These are phyloP conservation scores for Rhinoptilus africanus DNA, from an alignment of 2,113 vertebrate species.

Conservation along the genomic window DNA sequence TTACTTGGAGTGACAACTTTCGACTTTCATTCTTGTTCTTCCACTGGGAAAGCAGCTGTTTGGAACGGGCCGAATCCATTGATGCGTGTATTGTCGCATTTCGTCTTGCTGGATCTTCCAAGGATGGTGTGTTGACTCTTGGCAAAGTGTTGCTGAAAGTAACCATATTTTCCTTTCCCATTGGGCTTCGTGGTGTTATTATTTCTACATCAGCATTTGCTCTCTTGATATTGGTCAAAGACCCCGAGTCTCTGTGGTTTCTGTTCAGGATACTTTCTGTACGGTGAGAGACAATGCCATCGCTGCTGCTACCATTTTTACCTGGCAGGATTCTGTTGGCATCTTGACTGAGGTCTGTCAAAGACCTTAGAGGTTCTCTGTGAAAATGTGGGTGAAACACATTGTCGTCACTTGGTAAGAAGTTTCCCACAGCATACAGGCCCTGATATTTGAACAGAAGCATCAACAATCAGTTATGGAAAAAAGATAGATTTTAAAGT, in stretches of 20 bases:
- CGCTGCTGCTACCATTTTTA: constrained; percentile 80
- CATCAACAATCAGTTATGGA: not conserved
- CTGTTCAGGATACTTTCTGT: constrained; percentile 87
- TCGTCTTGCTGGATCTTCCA: constrained; percentile 86
- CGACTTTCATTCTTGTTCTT: constrained; percentile 91
- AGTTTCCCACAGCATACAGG: constrained; percentile 93
- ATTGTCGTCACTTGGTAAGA: constrained; percentile 87
- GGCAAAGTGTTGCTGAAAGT: constrained; percentile 98
- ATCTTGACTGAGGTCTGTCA: constrained; percentile 89
- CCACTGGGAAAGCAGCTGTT: constrained; percentile 96
- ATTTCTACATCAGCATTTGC: constrained; percentile 92
- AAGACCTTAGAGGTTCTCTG: constrained; percentile 79
- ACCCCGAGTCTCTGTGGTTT: constrained; percentile 80
- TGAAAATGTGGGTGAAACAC: constrained; percentile 63
- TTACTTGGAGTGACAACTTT: constrained; percentile 89
- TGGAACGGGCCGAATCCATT: constrained; percentile 93
- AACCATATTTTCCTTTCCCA: constrained; percentile 92
- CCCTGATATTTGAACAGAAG: constrained; percentile 79
- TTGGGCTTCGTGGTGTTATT: constrained; percentile 86
- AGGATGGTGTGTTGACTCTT: constrained; percentile 85
- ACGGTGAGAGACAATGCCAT: constrained; percentile 79
- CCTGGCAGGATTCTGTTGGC: constrained; percentile 83
- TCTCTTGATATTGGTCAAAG: constrained; percentile 82
- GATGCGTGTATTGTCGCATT: constrained; percentile 90
- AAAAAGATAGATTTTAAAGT: not conserved